Evolutionary conservation across 2,888 invertebrate species (phyloP).

Genomic region (Eutolmus rufibarbis): DNA sequence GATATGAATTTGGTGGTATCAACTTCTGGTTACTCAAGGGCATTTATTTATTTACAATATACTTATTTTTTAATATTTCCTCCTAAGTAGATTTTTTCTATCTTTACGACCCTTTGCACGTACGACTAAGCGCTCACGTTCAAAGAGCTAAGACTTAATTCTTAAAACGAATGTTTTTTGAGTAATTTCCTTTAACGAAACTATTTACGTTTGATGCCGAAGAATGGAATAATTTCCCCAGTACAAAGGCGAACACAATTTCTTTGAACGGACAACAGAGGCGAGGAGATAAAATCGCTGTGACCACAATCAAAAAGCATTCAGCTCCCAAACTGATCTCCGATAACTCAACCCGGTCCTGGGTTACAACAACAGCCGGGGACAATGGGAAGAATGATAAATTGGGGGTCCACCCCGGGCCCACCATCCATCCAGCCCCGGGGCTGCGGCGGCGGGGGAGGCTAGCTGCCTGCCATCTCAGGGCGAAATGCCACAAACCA

Average conservation of each 20-base stretch:
- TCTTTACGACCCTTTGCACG: not conserved
- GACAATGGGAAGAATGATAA: conserved; percentile 34
- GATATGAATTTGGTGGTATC: too few relatives aligned
- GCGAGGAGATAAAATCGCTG: conserved; percentile 28
- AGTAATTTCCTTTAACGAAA: not conserved
- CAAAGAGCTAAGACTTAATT: not conserved
- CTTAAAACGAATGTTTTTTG: not conserved
- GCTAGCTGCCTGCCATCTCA: not conserved
- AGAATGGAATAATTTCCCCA: not conserved
- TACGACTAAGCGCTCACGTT: not conserved
- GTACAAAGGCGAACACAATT: conserved; percentile 21
- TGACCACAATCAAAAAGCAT: conserved; percentile 40
- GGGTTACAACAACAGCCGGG: conserved; percentile 33
- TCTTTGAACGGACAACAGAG: conserved; percentile 6
- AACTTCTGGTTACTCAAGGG: too few relatives aligned
- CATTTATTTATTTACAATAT: too few relatives aligned
- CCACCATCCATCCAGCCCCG: not conserved
- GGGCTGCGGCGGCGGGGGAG: not conserved
- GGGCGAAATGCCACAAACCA: conserved; percentile 26
- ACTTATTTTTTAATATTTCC: too few relatives aligned
- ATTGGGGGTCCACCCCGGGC: conserved; percentile 1
- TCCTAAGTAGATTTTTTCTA: not conserved
- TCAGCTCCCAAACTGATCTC: conserved; percentile 26
- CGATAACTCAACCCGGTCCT: conserved; percentile 35
- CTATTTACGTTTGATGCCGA: not conserved